Evolutionary conservation across 2,797 vertebrate genomes (phyloP), one percentile per base, ranked within the genome.

Genomic region (Chaunax sp.): DNA sequence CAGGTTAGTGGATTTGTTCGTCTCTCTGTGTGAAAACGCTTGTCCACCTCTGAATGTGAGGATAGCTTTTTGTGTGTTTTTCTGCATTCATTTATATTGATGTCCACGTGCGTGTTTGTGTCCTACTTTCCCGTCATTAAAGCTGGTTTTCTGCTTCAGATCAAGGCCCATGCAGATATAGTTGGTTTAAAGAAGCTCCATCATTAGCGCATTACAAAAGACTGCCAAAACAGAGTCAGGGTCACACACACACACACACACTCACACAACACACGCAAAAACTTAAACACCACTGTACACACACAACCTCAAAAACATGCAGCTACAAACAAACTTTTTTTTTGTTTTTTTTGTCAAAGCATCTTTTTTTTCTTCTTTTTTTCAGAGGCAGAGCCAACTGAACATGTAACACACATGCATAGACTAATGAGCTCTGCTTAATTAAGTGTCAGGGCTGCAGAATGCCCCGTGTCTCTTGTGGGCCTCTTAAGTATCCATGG

Each of bases 141-240:
- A 85, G 57, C 77, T 54, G 62, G 58, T 65, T 81, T n/a, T 71
- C 67, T 72, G 59, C 84, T 80, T 52, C 72, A 91, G 87, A 93
- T 94, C 91, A 93, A 94, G 92, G 92, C 87, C 76, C 64, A 69
- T 40, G 64, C 77, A 81, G 71, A 78, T 85, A 78, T 84, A 89
- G 87, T 87, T 82, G 63, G 84, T 88, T 82, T 89, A 82, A 87
- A 88, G 85, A 87, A 78, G 81, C 84, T 80, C 69, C 91, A 90
- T 94, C 91, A 92, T 94, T 93, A 94, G 85, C 85, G 58, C 75
- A 82, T 83, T 91, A 92, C 88, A 90, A 92, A 92, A 92, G 83
- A 69, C 80, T 69, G 74, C 59, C 68, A 85, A 88, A 90, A 90
- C 80, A 73, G 79, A 90, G 89, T 92, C 85, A 91, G 67, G 78